phyloP scores from a whole-genome alignment of 1,140 invertebrate species.

The Dinoponera quadriceps region DNA sequence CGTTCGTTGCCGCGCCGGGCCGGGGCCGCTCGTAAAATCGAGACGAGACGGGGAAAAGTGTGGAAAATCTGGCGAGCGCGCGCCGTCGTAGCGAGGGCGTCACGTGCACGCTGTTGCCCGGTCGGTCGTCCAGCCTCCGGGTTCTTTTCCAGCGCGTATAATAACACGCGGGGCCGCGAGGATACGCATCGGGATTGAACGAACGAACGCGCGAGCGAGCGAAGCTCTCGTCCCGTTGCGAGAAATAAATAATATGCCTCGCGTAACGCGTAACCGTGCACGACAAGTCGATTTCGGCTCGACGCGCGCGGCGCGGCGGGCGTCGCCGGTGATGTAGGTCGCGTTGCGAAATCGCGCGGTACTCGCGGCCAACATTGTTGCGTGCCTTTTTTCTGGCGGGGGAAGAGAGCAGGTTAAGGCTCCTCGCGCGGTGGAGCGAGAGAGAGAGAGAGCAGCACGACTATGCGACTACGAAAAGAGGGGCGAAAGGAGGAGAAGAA shows the following conservation, averaged over 20 bases:
- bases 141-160: no score
- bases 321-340: constrained; percentile 51
- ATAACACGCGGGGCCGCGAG: no score
- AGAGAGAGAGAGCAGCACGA: not conserved
- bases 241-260: no score
- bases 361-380: constrained; percentile 57
- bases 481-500: not conserved
- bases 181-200: no score
- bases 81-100: constrained; percentile 2
- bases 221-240: no score
- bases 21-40: constrained; percentile 51
- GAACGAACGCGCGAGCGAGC: no score
- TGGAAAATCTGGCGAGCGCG: constrained; percentile 48
- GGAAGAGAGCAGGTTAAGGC: not conserved
- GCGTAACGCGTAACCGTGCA: no score
- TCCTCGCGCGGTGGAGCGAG: not conserved
- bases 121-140: no score
- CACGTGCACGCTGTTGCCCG: constrained; percentile 8
- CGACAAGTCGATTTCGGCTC: not conserved
- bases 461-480: not conserved
- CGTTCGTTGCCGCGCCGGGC: constrained; percentile 24
- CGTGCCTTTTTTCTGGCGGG: constrained; percentile 39
- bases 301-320: constrained; percentile 4
- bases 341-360: constrained; percentile 40
- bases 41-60: constrained; percentile 31